Conservation (phyloP, 2,888 invertebrate genomes). For the Seira ritae region DNA sequence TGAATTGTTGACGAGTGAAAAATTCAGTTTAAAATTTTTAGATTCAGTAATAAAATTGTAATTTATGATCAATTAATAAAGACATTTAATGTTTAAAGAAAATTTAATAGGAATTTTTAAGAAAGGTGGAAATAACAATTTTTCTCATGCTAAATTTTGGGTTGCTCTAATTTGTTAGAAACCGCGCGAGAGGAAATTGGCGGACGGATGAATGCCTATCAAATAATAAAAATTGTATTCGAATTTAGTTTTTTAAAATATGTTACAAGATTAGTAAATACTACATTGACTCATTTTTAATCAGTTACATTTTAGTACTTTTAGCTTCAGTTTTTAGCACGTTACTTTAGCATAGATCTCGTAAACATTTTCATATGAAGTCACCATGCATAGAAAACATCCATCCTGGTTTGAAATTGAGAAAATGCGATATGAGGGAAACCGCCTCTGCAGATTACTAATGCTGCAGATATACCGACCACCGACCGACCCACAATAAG, state of each 20-base stretch:
- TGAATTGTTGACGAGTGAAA: background rate
- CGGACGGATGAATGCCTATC: too few relatives aligned
- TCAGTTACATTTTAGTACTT: too few relatives aligned
- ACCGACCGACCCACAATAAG: background rate
- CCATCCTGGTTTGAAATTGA: background rate
- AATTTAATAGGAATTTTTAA: background rate
- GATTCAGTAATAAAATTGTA: background rate
- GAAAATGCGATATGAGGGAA: background rate
- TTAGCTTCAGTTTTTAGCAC: too few relatives aligned
- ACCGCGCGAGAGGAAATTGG: too few relatives aligned
- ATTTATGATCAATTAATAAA: background rate
- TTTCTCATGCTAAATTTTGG: background rate
- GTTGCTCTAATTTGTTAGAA: background rate
- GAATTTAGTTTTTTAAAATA: too few relatives aligned
- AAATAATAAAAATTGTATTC: too few relatives aligned
- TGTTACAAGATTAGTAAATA: too few relatives aligned
- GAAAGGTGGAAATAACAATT: background rate
- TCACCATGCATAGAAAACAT: background rate
- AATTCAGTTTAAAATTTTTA: background rate
- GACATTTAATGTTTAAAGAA: background rate
- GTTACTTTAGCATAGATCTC: too few relatives aligned
- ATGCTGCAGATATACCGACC: background rate
- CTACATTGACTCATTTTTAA: too few relatives aligned
- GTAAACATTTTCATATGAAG: too few relatives aligned
- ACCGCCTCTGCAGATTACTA: background rate